Base-by-base conservation (phyloP, 2,113 vertebrate species). In the Malurus melanocephalus region DNA sequence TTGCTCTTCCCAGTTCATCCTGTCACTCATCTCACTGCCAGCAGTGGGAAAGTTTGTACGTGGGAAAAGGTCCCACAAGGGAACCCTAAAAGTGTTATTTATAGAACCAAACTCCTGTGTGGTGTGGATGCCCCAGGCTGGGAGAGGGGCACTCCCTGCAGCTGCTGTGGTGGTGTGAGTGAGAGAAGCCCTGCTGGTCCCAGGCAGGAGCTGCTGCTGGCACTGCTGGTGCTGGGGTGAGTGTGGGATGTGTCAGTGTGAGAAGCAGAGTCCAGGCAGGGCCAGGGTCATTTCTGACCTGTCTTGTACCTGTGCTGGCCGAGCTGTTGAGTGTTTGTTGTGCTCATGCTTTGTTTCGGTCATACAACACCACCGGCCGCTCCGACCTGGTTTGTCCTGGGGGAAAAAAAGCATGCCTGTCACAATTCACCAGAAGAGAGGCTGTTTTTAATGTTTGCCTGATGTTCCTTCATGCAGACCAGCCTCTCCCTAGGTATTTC, bases 111-210 rank as follows among this genome's bases (percentile, higher is more conserved):
- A 7, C 14, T 51, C 42, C 13, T 26, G 7, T 32, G 55, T 61
- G 80, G 16, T 38, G 35, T 60, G 78, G 55, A 11, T 38, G 32
- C 35, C 30, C 3, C 10, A 24, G 43, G 72, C 0, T 26, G 43
- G 72, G 33, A 43, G 33, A 64, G 51, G 65, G 10, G 45, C 43
- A 10, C 23, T 69, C 61, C 17, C 68, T 61, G 13, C 42, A 14
- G 0, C 28, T 11, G n/a, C 73, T 53, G 62, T n/a, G 0, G 0
- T 10, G 43, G 16, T 11, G 43, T 30, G 4, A 10, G 2, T 10
- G 72, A 62, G 62, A 67, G 30, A 45, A 51, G 33, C 27, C 4
- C 0, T 43, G 74, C 16, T 65, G 83, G 80, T 59, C 46, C n/a
- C 19, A 38, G 86, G 13, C 61, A 33, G 69, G 18, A 56, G 49